These are phyloP conservation scores for Galago senegalensis DNA, from an alignment of 2,797 vertebrate species.

Conservation along the genomic window DNA sequence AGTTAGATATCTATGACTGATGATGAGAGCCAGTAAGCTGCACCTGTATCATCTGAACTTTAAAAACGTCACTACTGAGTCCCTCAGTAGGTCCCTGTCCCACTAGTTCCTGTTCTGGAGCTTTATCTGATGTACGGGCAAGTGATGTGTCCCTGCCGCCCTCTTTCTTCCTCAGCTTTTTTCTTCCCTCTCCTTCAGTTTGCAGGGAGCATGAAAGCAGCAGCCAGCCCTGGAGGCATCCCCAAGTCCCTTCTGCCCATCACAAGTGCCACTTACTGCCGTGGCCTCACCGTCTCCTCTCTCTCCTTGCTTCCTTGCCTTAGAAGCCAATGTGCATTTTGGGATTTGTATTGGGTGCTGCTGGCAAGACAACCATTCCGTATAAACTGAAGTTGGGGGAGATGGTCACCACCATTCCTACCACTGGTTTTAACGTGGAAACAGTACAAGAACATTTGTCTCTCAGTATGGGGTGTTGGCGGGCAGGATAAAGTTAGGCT, in stretches of 20 bases:
- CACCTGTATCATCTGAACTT: background rate
- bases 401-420: too few relatives aligned
- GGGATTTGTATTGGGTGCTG: constrained; percentile 91
- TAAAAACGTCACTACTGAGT: constrained; percentile 5
- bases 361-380: too few relatives aligned
- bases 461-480: too few relatives aligned
- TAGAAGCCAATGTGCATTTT: constrained; percentile 96
- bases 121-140: constrained; percentile 40
- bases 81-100: constrained; percentile 31
- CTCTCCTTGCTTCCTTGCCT: constrained; percentile 94
- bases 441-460: too few relatives aligned
- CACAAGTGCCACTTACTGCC: constrained; percentile 76
- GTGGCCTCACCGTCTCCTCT: constrained; percentile 95
- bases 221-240: constrained; percentile 63
- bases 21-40: background rate
- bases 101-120: background rate
- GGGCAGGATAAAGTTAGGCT: too few relatives aligned
- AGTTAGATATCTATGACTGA: background rate
- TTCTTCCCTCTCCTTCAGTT: background rate
- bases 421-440: too few relatives aligned
- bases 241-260: background rate
- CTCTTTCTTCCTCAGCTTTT: background rate
- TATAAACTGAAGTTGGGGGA: too few relatives aligned
- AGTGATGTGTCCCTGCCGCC: background rate
- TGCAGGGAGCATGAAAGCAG: constrained; percentile 1